phyloP scores from a whole-genome alignment of 2,113 vertebrate genomes.

The Sinocyclocheilus rhinocerous region DNA sequence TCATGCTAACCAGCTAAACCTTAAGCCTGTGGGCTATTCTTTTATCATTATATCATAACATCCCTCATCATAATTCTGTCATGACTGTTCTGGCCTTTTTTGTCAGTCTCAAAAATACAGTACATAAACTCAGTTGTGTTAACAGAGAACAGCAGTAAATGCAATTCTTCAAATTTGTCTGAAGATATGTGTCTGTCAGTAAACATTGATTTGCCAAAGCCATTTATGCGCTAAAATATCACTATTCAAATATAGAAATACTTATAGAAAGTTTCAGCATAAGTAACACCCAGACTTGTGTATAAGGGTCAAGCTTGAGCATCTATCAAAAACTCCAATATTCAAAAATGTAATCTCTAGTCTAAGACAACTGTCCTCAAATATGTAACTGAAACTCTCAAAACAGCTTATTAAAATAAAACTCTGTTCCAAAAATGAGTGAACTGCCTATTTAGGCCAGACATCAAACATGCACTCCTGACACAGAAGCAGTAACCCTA shows the following conservation, averaged over 20 bases:
- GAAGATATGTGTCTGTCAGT: not conserved
- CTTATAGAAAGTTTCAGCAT: not conserved
- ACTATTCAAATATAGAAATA: not conserved
- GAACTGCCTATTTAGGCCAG: not conserved
- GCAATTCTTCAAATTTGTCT: not conserved
- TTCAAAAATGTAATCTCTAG: not conserved
- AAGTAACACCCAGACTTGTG: not conserved
- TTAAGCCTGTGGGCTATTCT: not conserved
- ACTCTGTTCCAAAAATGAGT: not conserved
- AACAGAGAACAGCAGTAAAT: constrained; percentile 9
- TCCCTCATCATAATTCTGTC: not conserved
- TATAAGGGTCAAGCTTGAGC: not conserved
- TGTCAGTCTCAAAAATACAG: not conserved
- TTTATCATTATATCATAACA: not conserved
- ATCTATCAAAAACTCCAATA: not conserved
- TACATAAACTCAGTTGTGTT: constrained; percentile 7
- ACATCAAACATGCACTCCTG: not conserved
- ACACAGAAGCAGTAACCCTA: not conserved
- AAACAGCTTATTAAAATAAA: not conserved
- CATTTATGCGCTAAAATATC: not conserved
- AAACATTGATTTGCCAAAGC: not conserved
- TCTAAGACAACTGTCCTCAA: not conserved
- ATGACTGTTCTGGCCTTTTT: not conserved
- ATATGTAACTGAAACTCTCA: not conserved
- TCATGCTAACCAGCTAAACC: not conserved